Conservation (phyloP, 2,888 invertebrate genomes). For the Eupelmus urozonus region DNA sequence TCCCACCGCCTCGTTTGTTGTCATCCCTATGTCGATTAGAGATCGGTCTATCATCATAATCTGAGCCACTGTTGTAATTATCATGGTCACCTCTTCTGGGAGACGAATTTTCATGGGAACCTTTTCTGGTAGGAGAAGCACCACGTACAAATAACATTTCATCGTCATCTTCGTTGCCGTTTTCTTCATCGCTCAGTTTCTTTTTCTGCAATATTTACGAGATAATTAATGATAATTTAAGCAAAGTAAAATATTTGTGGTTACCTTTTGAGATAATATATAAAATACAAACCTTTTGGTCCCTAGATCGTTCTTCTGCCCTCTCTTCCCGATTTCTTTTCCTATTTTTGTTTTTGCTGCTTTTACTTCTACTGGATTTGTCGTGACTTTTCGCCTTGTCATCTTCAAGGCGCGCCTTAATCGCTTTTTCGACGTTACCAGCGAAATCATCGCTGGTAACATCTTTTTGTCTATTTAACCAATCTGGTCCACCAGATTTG, state of each 20-base stretch:
- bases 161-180: slow-evolving; percentile 83
- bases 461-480: slow-evolving; percentile 79
- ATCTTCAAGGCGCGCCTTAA: slow-evolving; percentile 86
- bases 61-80: slow-evolving; percentile 80
- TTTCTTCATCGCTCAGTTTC: slow-evolving; percentile 75
- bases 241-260: slow-evolving; percentile 16
- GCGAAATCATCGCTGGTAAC: slow-evolving; percentile 85
- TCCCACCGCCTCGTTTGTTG: slow-evolving; percentile 73
- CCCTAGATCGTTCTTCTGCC: slow-evolving; percentile 79
- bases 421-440: slow-evolving; percentile 87
- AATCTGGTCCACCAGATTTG: slow-evolving; percentile 70
- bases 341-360: slow-evolving; percentile 68
- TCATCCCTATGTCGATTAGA: slow-evolving; percentile 73
- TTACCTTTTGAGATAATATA: slow-evolving; percentile 21
- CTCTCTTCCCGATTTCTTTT: slow-evolving; percentile 73
- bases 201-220: slow-evolving; percentile 78
- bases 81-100: slow-evolving; percentile 76
- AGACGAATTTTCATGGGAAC: slow-evolving; percentile 69
- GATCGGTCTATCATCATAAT: slow-evolving; percentile 77
- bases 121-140: slow-evolving; percentile 82
- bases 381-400: slow-evolving; percentile 77
- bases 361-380: slow-evolving; percentile 58
- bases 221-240: neutral
- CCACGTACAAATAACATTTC: slow-evolving; percentile 90
- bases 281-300: slow-evolving; percentile 69